phyloP scores from a whole-genome alignment of 2,888 invertebrate species.

The Drosophila maculinotata region DNA sequence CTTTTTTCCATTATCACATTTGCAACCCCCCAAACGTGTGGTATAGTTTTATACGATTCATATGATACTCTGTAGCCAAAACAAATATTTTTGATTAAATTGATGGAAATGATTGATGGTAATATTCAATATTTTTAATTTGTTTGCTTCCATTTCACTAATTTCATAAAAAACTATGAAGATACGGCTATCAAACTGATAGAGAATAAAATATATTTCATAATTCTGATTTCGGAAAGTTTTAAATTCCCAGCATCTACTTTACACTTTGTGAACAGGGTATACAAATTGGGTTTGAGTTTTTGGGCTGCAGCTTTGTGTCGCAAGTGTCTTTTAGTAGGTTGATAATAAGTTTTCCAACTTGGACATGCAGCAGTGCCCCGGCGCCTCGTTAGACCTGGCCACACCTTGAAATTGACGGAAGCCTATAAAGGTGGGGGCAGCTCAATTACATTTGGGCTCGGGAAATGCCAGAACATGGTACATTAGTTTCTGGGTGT shows the following conservation, averaged over 20 bases:
- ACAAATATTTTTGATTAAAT: not conserved
- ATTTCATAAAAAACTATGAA: no score
- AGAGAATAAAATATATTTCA: no score
- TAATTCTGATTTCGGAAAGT: no score
- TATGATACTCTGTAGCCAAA: not conserved
- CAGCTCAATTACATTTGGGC: conserved; percentile 38
- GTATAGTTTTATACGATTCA: not conserved
- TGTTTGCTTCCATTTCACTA: no score
- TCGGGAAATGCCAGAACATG: conserved; percentile 36
- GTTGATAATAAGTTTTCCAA: conserved; percentile 51
- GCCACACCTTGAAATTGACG: conserved; percentile 52
- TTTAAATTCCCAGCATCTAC: not conserved
- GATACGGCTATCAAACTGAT: no score
- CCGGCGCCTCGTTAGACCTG: conserved; percentile 34
- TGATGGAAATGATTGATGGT: no score
- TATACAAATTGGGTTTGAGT: conserved; percentile 14
- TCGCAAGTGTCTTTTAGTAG: conserved; percentile 45
- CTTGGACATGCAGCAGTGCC: conserved; percentile 4
- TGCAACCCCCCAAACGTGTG: conserved; percentile 17
- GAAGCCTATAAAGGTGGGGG: not conserved
- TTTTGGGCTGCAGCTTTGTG: conserved; percentile 14
- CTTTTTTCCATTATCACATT: conserved; percentile 37
- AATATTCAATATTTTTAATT: no score
- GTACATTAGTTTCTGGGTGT: conserved; percentile 26
- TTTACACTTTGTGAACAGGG: not conserved